Conservation (phyloP, 1,140 invertebrate species). For the Heliconius melpomene region DNA sequence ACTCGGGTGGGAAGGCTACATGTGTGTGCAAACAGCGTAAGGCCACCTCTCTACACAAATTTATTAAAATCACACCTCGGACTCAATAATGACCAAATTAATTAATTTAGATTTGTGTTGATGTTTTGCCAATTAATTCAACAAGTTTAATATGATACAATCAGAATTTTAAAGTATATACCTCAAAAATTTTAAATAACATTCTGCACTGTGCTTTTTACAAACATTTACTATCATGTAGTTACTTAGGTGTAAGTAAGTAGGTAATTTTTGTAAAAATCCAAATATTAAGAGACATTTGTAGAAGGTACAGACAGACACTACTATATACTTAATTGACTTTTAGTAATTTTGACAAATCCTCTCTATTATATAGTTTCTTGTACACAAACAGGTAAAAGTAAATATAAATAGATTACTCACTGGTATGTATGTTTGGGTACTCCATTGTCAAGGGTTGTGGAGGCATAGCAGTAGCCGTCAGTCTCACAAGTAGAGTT, state of each 20-base stretch:
- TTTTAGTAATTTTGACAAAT: slow-evolving; percentile 15
- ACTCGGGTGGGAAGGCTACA: slow-evolving; percentile 64
- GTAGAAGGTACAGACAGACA: slow-evolving; percentile 44
- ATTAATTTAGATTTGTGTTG: slow-evolving; percentile 58
- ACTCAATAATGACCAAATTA: slow-evolving; percentile 31
- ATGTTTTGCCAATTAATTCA: slow-evolving; percentile 59
- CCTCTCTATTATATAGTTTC: slow-evolving; percentile 17
- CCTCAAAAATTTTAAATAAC: slow-evolving; percentile 42
- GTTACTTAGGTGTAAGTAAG: background rate
- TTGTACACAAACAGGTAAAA: slow-evolving; percentile 6
- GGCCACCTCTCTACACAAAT: slow-evolving; percentile 69
- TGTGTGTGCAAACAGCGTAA: slow-evolving; percentile 69
- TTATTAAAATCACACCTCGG: slow-evolving; percentile 56
- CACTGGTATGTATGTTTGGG: slow-evolving; percentile 89
- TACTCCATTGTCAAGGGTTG: slow-evolving; percentile 83
- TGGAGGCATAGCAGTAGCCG: slow-evolving; percentile 92
- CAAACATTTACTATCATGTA: slow-evolving; percentile 28
- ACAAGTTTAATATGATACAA: slow-evolving; percentile 4
- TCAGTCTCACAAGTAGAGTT: slow-evolving; percentile 94
- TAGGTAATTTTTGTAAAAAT: background rate
- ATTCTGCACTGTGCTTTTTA: slow-evolving; percentile 45
- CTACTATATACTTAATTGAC: slow-evolving; percentile 9
- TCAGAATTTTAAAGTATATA: slow-evolving; percentile 57
- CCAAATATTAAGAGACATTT: slow-evolving; percentile 22
- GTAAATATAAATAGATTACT: slow-evolving; percentile 44